Conservation (phyloP, 1,140 invertebrate genomes). For the Microplitis demolitor region DNA sequence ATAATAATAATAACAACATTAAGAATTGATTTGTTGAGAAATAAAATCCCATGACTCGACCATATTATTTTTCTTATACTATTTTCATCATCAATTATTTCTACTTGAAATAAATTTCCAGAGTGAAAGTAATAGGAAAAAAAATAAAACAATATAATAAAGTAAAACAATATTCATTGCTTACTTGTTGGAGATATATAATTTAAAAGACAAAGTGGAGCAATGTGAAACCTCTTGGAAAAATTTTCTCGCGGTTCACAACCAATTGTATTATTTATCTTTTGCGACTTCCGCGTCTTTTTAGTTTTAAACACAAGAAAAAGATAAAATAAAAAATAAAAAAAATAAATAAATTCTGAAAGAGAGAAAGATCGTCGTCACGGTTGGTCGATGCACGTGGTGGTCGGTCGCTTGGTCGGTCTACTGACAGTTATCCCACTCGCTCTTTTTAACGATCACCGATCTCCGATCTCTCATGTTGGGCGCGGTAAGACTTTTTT, state of each 20-base stretch:
- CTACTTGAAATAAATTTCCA: neutral
- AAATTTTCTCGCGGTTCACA: conserved; percentile 9
- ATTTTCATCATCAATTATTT: neutral
- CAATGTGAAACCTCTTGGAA: conserved; percentile 3
- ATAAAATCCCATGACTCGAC: conserved; percentile 1
- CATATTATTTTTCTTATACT: neutral
- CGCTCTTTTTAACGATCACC: neutral
- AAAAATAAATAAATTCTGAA: neutral
- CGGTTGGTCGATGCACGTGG: conserved; percentile 53
- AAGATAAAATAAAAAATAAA: neutral
- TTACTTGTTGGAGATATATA: neutral
- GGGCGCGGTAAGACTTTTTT: neutral
- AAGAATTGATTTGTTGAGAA: neutral
- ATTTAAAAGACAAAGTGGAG: neutral
- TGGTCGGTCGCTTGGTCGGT: conserved; percentile 19
- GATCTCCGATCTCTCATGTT: neutral
- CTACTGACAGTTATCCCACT: neutral
- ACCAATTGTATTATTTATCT: conserved; percentile 9
- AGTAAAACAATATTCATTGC: neutral
- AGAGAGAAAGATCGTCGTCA: conserved; percentile 35
- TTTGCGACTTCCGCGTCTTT: neutral
- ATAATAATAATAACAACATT: no score
- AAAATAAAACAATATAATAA: neutral
- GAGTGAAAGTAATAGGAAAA: neutral
- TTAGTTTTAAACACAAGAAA: neutral